Conservation (phyloP, 1,140 invertebrate species). For the Penaeus chinensis region DNA sequence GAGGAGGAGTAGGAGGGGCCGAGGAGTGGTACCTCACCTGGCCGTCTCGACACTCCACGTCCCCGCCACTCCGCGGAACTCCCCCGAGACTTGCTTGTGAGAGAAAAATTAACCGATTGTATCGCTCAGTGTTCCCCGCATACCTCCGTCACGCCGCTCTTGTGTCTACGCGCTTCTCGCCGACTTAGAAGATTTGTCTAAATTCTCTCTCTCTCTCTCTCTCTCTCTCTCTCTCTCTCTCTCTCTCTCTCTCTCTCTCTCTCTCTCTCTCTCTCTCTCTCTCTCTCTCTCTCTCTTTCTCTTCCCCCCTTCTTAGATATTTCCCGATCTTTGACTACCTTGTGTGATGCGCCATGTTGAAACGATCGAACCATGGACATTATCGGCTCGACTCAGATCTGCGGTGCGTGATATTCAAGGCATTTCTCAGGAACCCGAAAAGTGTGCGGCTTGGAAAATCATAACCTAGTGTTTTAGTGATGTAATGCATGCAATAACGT, state of each 20-base stretch:
- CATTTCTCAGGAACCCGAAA: no score
- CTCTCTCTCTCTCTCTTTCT: no score
- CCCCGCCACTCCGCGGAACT: conserved; percentile 25
- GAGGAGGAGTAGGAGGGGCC: conserved; percentile 2
- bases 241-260: conserved; percentile 14
- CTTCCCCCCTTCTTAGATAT: no score
- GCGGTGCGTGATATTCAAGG: no score
- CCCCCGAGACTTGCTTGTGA: conserved; percentile 42
- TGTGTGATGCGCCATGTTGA: no score
- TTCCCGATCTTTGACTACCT: no score
- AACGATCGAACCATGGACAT: no score
- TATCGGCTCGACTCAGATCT: no score
- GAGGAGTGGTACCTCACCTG: conserved; percentile 44
- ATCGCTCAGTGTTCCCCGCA: conserved; percentile 46
- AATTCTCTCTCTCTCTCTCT: not conserved
- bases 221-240: conserved; percentile 24
- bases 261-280: no score
- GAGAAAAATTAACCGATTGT: conserved; percentile 60
- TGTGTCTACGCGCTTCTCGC: conserved; percentile 6
- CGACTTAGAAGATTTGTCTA: conserved; percentile 31
- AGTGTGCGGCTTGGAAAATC: no score
- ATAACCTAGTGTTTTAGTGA: no score
- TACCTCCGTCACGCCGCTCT: conserved; percentile 45
- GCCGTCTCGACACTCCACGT: conserved; percentile 6
- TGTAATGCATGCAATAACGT: no score